These are phyloP conservation scores for Leptinotarsa lineolata DNA, from an alignment of 1,140 invertebrate species.

Conservation along the genomic window DNA sequence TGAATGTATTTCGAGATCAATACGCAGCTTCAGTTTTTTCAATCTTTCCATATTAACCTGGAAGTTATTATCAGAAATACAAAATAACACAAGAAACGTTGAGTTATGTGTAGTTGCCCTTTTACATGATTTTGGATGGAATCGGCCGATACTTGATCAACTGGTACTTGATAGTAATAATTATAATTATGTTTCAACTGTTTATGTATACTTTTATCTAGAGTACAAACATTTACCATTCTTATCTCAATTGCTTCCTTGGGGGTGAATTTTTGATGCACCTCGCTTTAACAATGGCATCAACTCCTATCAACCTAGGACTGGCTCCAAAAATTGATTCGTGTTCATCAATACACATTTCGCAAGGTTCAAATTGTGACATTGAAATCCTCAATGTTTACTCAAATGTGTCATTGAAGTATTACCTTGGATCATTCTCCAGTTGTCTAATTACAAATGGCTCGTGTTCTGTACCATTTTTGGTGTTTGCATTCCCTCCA, in stretches of 20 bases:
- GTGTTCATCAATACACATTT: conserved; percentile 53
- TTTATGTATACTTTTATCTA: conserved; percentile 14
- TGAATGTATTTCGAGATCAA: no score
- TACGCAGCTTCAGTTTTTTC: no score
- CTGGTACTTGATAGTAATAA: conserved; percentile 42
- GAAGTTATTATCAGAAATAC: no score
- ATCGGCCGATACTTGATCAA: no score
- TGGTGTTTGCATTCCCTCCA: conserved; percentile 32
- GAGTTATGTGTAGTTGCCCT: conserved; percentile 36
- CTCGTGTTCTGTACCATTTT: conserved; percentile 50
- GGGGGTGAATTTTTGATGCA: no score
- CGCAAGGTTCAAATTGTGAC: conserved; percentile 35
- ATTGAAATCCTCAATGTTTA: no score
- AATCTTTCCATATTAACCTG: no score
- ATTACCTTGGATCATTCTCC: conserved; percentile 38
- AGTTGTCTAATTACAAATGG: conserved; percentile 43
- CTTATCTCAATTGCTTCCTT: no score
- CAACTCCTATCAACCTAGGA: conserved; percentile 51
- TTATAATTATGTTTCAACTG: conserved; percentile 32
- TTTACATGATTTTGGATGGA: no score
- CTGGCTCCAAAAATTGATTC: conserved; percentile 51
- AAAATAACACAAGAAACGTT: conserved; percentile 23
- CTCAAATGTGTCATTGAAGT: neutral
- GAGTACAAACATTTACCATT: conserved; percentile 37
- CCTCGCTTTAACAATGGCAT: no score